phyloP scores from a whole-genome alignment of 2,888 invertebrate species.

The Colostygia pectinataria region DNA sequence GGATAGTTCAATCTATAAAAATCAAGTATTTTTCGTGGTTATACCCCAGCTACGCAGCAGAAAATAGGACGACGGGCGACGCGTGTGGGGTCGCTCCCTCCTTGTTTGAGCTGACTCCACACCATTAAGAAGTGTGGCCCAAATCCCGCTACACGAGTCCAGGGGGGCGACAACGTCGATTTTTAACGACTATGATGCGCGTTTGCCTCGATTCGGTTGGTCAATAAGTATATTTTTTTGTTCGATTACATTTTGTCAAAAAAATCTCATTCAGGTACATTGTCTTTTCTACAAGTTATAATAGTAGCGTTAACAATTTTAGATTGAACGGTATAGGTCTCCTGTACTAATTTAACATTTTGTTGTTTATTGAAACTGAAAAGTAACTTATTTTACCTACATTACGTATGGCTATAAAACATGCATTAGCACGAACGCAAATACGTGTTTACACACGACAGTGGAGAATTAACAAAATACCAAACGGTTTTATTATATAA shows the following conservation, averaged over 20 bases:
- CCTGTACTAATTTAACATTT: too few relatives aligned
- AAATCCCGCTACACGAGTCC: conserved; percentile 32
- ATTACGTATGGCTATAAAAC: conserved; percentile 1
- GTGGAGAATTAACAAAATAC: conserved; percentile 7
- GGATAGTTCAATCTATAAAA: neutral
- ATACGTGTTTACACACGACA: neutral
- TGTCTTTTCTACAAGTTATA: too few relatives aligned
- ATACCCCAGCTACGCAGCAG: conserved; percentile 42
- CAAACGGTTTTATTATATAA: conserved; percentile 7
- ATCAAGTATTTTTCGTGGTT: conserved; percentile 13
- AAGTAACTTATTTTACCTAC: too few relatives aligned
- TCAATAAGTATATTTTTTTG: too few relatives aligned
- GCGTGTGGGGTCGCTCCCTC: conserved; percentile 64
- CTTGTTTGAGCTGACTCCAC: conserved; percentile 30
- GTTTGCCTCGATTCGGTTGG: conserved; percentile 1
- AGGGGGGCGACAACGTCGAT: conserved; percentile 17
- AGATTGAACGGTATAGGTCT: too few relatives aligned
- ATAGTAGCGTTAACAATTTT: too few relatives aligned
- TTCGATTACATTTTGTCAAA: too few relatives aligned
- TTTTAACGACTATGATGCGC: conserved; percentile 13
- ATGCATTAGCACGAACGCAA: neutral
- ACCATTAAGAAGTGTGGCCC: conserved; percentile 40
- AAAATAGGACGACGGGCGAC: conserved; percentile 62
- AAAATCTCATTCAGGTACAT: neutral
- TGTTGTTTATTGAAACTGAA: neutral